These are phyloP conservation scores for Platyscapa corneri DNA, from an alignment of 1,140 invertebrate species.

Conservation along the genomic window DNA sequence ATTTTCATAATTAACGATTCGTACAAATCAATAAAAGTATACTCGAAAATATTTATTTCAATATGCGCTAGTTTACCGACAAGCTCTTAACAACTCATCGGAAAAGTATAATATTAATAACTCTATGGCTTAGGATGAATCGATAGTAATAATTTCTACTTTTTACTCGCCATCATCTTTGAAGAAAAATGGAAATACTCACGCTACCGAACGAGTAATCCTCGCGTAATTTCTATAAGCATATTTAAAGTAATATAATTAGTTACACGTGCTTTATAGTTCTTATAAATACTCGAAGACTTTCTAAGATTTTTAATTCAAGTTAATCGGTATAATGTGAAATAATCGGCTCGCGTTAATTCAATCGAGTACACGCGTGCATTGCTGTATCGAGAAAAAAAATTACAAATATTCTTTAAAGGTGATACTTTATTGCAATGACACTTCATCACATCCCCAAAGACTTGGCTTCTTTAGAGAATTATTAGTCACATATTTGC, in stretches of 20 bases:
- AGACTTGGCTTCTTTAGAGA: too few relatives aligned
- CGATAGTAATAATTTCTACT: background rate
- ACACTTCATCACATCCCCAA: too few relatives aligned
- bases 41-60: too few relatives aligned
- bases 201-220: slow-evolving; percentile 9
- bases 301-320: background rate
- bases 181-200: background rate
- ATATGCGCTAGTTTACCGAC: background rate
- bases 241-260: slow-evolving; percentile 4
- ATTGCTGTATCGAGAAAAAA: too few relatives aligned
- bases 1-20: too few relatives aligned
- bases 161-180: background rate
- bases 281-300: background rate
- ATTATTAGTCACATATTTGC: too few relatives aligned
- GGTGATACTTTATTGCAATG: too few relatives aligned
- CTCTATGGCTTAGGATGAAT: slow-evolving; percentile 16
- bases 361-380: background rate
- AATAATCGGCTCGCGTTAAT: background rate
- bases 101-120: background rate
- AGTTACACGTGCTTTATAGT: background rate
- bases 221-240: background rate
- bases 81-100: slow-evolving; percentile 13
- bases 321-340: background rate
- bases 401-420: too few relatives aligned
- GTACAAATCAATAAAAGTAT: too few relatives aligned